phyloP scores from a whole-genome alignment of 1,140 invertebrate genomes.

The Euborellia annulipes region DNA sequence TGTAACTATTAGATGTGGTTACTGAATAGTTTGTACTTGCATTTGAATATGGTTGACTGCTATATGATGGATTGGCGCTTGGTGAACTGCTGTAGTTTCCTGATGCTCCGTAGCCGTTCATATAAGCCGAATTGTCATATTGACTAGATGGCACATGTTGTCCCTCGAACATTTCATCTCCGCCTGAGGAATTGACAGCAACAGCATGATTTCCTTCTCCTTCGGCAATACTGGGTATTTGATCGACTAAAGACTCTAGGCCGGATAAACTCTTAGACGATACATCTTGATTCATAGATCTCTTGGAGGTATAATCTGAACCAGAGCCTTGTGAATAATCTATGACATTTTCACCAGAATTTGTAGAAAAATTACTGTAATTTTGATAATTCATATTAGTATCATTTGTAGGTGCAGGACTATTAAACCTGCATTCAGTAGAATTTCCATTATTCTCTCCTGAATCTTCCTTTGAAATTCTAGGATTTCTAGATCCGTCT shows the following conservation, averaged over 20 bases:
- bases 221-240: conserved; percentile 75
- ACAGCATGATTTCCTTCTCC: conserved; percentile 26
- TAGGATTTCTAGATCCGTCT: conserved; percentile 16
- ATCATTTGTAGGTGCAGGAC: conserved; percentile 25
- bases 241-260: conserved; percentile 74
- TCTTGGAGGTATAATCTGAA: conserved; percentile 14
- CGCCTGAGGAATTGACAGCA: conserved; percentile 17
- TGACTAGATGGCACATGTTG: conserved; percentile 6
- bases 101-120: conserved; percentile 10
- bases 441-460: background rate
- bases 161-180: conserved; percentile 9
- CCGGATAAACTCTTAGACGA: conserved; percentile 76
- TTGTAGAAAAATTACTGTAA: conserved; percentile 20
- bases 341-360: conserved; percentile 17
- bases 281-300: conserved; percentile 43
- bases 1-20: conserved; percentile 13
- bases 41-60: background rate
- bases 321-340: conserved; percentile 17
- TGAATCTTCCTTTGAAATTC: conserved; percentile 3
- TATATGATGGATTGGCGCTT: conserved; percentile 11
- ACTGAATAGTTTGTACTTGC: conserved; percentile 17
- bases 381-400: conserved; percentile 18
- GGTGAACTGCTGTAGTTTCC: conserved; percentile 10
- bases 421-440: conserved; percentile 34
- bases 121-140: conserved; percentile 1